Evolutionary conservation across 2,797 vertebrate genomes (phyloP).

Genomic region (Prionace glauca): DNA sequence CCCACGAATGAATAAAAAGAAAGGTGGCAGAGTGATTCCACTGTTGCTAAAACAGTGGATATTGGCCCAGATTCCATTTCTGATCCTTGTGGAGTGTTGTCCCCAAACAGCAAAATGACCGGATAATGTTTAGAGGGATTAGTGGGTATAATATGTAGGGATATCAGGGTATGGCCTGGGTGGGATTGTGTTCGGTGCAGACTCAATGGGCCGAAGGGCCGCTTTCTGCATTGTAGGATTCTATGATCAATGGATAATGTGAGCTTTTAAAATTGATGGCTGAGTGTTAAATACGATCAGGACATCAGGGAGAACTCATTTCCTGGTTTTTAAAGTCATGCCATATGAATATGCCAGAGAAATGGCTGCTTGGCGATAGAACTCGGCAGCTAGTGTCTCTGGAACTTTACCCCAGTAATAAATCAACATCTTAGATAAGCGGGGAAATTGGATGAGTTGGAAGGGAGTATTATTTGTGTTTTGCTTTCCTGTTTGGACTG

Average conservation of each 20-base stretch:
- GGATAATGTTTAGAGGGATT: background rate
- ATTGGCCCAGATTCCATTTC: background rate
- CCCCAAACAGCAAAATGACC: background rate
- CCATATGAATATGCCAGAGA: background rate
- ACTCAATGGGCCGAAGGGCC: too few species aligned
- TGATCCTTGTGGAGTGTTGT: background rate
- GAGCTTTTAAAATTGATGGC: background rate
- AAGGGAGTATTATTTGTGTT: background rate
- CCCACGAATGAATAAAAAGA: too few species aligned
- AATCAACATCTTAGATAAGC: background rate
- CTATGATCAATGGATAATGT: background rate
- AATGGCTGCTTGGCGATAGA: background rate
- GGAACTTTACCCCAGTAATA: background rate
- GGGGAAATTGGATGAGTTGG: background rate
- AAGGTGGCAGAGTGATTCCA: background rate
- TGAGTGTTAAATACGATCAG: background rate
- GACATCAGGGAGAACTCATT: background rate
- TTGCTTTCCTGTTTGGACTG: background rate
- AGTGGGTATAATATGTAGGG: too few species aligned
- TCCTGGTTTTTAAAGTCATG: background rate
- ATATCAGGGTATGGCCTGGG: too few species aligned
- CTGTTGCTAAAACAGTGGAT: background rate
- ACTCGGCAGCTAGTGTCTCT: background rate
- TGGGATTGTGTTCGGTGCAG: too few species aligned
- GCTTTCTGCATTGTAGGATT: too few species aligned